phyloP scores from a whole-genome alignment of 2,113 vertebrate species.

The Mobula birostris region DNA sequence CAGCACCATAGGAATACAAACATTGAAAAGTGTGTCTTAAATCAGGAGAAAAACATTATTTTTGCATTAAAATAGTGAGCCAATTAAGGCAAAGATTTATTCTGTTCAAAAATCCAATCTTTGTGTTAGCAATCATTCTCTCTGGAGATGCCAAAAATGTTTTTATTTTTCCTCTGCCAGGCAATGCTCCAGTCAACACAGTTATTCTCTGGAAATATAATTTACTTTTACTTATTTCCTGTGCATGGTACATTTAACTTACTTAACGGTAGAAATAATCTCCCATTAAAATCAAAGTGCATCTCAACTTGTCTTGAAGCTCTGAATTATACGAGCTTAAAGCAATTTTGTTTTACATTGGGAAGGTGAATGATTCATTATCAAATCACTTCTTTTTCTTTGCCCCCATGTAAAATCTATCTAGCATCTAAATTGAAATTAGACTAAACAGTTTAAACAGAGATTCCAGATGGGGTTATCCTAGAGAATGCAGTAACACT shows the following conservation, averaged over 20 bases:
- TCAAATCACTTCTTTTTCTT: too few relatives aligned
- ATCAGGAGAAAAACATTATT: too few relatives aligned
- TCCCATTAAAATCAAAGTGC: background rate
- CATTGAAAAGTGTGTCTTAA: too few relatives aligned
- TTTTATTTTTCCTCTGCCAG: background rate
- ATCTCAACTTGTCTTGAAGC: background rate
- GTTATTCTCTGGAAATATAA: background rate
- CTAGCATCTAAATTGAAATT: background rate
- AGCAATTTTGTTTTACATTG: background rate
- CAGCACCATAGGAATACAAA: too few relatives aligned
- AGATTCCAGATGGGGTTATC: background rate
- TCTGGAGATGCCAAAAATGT: background rate
- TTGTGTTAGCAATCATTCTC: background rate
- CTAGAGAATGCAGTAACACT: background rate
- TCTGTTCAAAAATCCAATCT: background rate
- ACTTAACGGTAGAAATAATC: background rate
- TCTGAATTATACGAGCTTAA: background rate
- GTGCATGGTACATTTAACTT: too few relatives aligned
- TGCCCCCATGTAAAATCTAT: too few relatives aligned
- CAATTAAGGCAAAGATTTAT: background rate
- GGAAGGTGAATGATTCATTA: too few relatives aligned
- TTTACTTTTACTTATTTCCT: background rate
- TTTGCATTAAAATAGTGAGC: too few relatives aligned
- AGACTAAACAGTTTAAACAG: background rate
- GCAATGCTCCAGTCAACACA: background rate